Percentiles rank a stretch among this genome's conserved stretches.
Conservation (phyloP, 2,797 vertebrate species). For the Halcyon badia region DNA sequence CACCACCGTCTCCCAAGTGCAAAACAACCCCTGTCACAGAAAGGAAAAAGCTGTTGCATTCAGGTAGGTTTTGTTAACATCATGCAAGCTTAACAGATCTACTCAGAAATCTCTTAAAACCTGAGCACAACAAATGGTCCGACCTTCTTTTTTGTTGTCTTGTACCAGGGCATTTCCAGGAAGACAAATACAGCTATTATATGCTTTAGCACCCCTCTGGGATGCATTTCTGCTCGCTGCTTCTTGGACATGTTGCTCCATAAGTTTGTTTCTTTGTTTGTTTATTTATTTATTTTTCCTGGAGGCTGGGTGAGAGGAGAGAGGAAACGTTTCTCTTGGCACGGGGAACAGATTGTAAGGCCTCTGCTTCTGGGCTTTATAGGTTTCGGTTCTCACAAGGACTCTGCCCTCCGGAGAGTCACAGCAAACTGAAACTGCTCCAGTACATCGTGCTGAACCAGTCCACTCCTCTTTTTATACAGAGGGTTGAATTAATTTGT, state of each 20-base stretch:
- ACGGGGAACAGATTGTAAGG: constrained; percentile 24
- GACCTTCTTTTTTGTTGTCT: neutral
- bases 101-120: constrained; percentile 45
- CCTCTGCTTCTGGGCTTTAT: neutral
- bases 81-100: constrained; percentile 38
- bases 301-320: neutral
- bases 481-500: constrained; percentile 52
- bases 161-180: constrained; percentile 40
- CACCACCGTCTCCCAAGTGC: neutral
- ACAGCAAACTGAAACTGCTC: constrained; percentile 45
- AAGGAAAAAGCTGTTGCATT: neutral
- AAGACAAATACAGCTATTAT: constrained; percentile 64
- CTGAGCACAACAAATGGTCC: constrained; percentile 23
- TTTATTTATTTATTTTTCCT: neutral
- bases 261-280: neutral
- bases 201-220: constrained; percentile 50
- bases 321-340: constrained; percentile 23
- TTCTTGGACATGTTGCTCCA: constrained; percentile 34
- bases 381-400: constrained; percentile 5
- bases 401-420: constrained; percentile 37
- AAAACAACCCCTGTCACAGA: neutral
- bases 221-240: constrained; percentile 25
- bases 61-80: constrained; percentile 6
- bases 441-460: neutral
- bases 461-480: neutral